phyloP scores from a whole-genome alignment of 1,140 invertebrate species.

The Nebria ingens region DNA sequence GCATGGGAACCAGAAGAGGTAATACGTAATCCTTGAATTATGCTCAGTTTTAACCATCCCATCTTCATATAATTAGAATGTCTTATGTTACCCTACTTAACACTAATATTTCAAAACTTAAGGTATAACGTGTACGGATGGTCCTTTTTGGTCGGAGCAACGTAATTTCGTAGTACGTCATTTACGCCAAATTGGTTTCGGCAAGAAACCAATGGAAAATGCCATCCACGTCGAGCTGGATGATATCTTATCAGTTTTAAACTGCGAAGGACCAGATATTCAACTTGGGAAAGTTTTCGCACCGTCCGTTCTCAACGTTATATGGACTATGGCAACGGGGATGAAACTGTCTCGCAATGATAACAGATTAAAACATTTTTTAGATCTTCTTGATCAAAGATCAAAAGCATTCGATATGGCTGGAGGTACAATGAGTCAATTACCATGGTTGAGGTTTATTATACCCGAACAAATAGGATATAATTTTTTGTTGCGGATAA shows the following conservation, averaged over 20 bases:
- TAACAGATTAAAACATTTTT: slow-evolving; percentile 43
- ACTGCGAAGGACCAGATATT: slow-evolving; percentile 24
- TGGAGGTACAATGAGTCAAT: slow-evolving; percentile 54
- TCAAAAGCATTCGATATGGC: slow-evolving; percentile 56
- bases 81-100: too few species aligned
- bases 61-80: too few species aligned
- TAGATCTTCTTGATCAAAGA: slow-evolving; percentile 50
- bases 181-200: slow-evolving; percentile 62
- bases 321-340: slow-evolving; percentile 64
- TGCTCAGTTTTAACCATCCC: too few species aligned
- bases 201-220: slow-evolving; percentile 58
- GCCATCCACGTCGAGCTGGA: slow-evolving; percentile 55
- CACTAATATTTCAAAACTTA: too few species aligned
- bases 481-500: slow-evolving; percentile 50
- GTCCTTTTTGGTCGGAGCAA: slow-evolving; percentile 62
- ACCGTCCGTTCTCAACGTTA: slow-evolving; percentile 57
- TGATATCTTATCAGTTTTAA: slow-evolving; percentile 39
- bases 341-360: slow-evolving; percentile 39
- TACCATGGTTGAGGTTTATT: slow-evolving; percentile 59
- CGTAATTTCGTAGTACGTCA: slow-evolving; percentile 59
- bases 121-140: slow-evolving; percentile 70
- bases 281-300: slow-evolving; percentile 39
- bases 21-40: too few species aligned
- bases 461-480: slow-evolving; percentile 56
- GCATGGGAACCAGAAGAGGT: slow-evolving; percentile 56